Evolutionary conservation across 2,888 invertebrate species (phyloP), one percentile per base, ranked within the genome.

Genomic region (Sclerodermus sp.): DNA sequence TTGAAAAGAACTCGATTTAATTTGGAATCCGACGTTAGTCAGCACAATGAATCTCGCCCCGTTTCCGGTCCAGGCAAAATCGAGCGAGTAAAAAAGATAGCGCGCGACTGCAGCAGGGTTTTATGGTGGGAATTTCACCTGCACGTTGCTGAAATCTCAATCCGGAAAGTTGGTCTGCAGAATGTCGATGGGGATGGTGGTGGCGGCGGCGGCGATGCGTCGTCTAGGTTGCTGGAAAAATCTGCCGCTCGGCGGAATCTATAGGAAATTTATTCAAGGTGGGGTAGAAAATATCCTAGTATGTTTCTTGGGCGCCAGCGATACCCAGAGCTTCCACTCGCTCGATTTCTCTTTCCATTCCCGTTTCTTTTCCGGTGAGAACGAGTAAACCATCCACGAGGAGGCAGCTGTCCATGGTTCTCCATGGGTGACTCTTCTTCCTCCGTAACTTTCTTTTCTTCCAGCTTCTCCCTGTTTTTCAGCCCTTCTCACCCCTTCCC

Each of bases 271-370:
- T 45, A 45, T 45, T 45, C 17, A 18, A 15, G 14, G 12, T 8
- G 38, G 45, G 36, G 42, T 38, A 31, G 43, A 48, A 49, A 53
- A 58, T 56, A 51, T 49, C 40, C 30, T 42, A 37, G 48, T 43
- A 52, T 49, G 47, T 55, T 57, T 48, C 51, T 55, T 38, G 46
- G 47, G 29, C n/a, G n/a, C 37, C 42, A 31, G 16, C 49, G 48
- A 58, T 58, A 55, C 51, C 23, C 23, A 23, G 23, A 23, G 37
- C 57, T 55, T 55, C 57, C 50, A 51, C 47, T 47, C 48, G 46
- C 50, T 57, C 57, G 52, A 58, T 51, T 53, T 55, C 51, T 55
- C 45, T 41, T 53, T 45, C 42, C 40, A 23, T 55, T 50, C 48
- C 40, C 46, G 29, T 49, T 47, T 34, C 18, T 45, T 48, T 45